Evolutionary conservation across 2,797 vertebrate species (phyloP).

Genomic region (Enteromius thamalakanensis): DNA sequence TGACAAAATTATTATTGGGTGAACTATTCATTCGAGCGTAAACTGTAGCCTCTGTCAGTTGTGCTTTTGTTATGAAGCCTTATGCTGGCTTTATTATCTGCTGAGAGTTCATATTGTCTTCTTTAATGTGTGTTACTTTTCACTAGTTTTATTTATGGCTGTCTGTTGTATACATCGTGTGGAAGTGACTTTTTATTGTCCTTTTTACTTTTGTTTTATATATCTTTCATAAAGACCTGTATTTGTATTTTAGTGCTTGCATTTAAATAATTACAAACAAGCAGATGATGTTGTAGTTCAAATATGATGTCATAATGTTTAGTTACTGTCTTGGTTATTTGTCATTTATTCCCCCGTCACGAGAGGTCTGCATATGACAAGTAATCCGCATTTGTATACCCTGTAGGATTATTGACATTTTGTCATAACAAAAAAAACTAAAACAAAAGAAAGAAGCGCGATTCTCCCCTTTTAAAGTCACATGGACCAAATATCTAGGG

Average conservation of each 20-base stretch:
- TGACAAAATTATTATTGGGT: not conserved
- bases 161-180: slow-evolving; percentile 69
- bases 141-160: slow-evolving; percentile 58
- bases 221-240: slow-evolving; percentile 72
- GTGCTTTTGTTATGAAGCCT: slow-evolving; percentile 43
- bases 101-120: slow-evolving; percentile 27
- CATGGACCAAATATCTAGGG: slow-evolving; percentile 52
- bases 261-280: slow-evolving; percentile 60
- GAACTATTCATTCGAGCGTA: slow-evolving; percentile 13
- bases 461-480: slow-evolving; percentile 3
- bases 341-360: not conserved
- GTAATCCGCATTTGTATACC: not conserved
- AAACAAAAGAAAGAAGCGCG: not conserved
- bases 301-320: slow-evolving; percentile 11
- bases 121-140: slow-evolving; percentile 32
- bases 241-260: slow-evolving; percentile 61
- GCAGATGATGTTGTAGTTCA: slow-evolving; percentile 15
- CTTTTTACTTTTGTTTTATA: slow-evolving; percentile 61
- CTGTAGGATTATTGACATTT: not conserved
- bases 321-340: slow-evolving; percentile 34
- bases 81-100: slow-evolving; percentile 30
- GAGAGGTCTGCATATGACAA: not conserved
- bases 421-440: not conserved
- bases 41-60: slow-evolving; percentile 40
- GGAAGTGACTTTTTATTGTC: slow-evolving; percentile 48